Base-by-base conservation (phyloP, 2,797 vertebrate species). In the Chiloscyllium punctatum region DNA sequence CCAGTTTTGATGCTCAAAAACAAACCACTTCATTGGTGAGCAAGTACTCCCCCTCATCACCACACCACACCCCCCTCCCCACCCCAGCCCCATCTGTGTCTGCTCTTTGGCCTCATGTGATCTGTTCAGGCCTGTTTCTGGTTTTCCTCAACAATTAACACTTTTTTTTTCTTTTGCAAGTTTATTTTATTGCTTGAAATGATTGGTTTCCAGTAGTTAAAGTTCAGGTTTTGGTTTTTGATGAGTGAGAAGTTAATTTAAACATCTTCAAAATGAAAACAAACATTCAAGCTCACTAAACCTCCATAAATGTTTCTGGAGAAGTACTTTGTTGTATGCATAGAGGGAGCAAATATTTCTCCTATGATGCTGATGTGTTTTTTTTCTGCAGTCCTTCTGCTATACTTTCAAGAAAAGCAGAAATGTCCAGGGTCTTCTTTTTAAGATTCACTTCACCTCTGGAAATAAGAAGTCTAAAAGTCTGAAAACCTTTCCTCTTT, bases 1-100 rank as follows among this genome's bases (percentile, higher is more conserved):
- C 94, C 42, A 51, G 48, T 95, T 95, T 77, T 74, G 94, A 71
- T 51, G 42, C 37, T 95, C 42, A 95, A 95, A 95, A 95, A 77
- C 23, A 95, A 95, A 95, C 16, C 72, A 33, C 7, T 57, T 74
- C 94, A 72, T n/a, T 77, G 71, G 94, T 30, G 30, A 21, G 71
- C 48, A 77, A 53, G 71, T 77, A 71, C 33, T 27, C 91, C 5
- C 57, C 9, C 42, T 48, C 42, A 48, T 48, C 42, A 48, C 42
- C 42, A 48, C 42, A 48, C 42, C 42, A 48, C 42, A 48, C 42
- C 42, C 42, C 42, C 42, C 42, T 48, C 42, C 42, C 42, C 42
- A 48, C 42, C 42, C 57, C 57, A 62, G 8, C 57, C 77, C 94
- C 5, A 51, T 77, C 48, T 95, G 71, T 30, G 48, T 57, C 2